phyloP scores from a whole-genome alignment of 2,888 invertebrate genomes.

The Stenoptilia bipunctidactyla region DNA sequence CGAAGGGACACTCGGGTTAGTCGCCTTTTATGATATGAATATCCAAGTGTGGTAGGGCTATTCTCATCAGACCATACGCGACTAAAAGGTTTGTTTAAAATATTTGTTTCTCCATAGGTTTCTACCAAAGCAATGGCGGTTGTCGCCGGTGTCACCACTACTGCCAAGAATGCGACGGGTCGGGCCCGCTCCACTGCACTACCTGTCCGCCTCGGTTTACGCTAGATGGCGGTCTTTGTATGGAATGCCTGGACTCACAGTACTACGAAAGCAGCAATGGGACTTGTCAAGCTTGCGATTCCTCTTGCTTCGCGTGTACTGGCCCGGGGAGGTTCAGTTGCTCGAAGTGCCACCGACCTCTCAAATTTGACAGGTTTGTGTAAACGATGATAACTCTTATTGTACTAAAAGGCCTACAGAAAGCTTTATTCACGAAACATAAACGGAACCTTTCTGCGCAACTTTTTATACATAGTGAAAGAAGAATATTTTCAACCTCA shows the following conservation, averaged over 20 bases:
- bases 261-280: conserved; percentile 79
- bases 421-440: too few species aligned
- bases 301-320: conserved; percentile 74
- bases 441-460: too few species aligned
- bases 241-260: conserved; percentile 81
- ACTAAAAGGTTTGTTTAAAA: too few species aligned
- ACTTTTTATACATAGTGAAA: neutral
- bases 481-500: conserved; percentile 8
- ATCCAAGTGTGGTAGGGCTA: too few species aligned
- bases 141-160: conserved; percentile 92
- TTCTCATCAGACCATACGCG: too few species aligned
- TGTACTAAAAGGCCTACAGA: too few species aligned
- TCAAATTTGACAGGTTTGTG: conserved; percentile 72
- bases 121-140: conserved; percentile 84
- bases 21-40: too few species aligned
- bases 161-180: conserved; percentile 87
- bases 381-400: too few species aligned
- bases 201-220: conserved; percentile 80
- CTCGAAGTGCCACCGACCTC: conserved; percentile 74
- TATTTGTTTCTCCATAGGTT: conserved; percentile 47
- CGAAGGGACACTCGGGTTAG: too few species aligned
- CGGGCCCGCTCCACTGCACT: conserved; percentile 80
- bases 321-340: conserved; percentile 80
- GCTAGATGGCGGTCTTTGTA: conserved; percentile 80
- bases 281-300: conserved; percentile 76